phyloP scores from a whole-genome alignment of 2,797 vertebrate genomes.

The Melanotaenia trifasciata region DNA sequence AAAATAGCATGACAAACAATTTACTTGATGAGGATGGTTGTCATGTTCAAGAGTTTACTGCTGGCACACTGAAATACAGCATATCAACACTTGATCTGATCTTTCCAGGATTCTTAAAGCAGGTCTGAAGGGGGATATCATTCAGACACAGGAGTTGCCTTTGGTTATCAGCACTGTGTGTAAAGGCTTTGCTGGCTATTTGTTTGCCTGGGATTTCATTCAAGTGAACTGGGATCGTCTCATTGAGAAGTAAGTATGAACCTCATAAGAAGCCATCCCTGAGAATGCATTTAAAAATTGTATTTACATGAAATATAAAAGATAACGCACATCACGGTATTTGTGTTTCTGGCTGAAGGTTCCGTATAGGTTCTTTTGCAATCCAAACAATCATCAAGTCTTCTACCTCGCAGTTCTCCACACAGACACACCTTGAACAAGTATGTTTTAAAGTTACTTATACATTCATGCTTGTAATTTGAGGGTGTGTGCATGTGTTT shows the following conservation, averaged over 20 bases:
- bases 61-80: not conserved
- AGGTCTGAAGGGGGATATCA: conserved; percentile 83
- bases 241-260: conserved; percentile 87
- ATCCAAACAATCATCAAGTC: conserved; percentile 89
- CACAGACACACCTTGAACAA: conserved; percentile 88
- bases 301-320: conserved; percentile 6
- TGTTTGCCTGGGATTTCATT: conserved; percentile 95
- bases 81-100: conserved; percentile 6
- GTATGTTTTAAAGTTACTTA: conserved; percentile 66
- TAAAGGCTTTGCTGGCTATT: conserved; percentile 85
- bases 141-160: conserved; percentile 90
- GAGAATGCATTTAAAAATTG: not conserved
- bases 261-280: not conserved
- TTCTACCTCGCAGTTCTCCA: conserved; percentile 90
- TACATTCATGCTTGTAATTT: not conserved
- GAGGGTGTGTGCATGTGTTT: conserved; percentile 1
- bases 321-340: not conserved
- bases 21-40: not conserved
- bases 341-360: conserved; percentile 78
- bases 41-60: not conserved
- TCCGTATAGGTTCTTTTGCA: conserved; percentile 90
- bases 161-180: conserved; percentile 84
- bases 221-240: conserved; percentile 94
- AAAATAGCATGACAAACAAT: not conserved
- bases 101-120: conserved; percentile 87